Conservation (phyloP, 2,888 invertebrate genomes). For the Oscheius sp. region DNA sequence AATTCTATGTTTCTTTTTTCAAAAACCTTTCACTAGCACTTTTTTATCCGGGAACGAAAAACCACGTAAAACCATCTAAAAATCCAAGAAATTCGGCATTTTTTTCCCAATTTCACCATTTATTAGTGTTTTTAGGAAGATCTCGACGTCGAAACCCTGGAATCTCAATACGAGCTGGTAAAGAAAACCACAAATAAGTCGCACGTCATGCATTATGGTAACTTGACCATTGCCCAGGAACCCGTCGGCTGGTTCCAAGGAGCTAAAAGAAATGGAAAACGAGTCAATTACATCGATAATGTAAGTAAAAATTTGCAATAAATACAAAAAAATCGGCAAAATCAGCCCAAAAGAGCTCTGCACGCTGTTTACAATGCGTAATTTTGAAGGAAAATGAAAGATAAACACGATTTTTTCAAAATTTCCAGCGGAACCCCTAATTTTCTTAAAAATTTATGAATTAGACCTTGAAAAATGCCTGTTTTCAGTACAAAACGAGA, state of each 20-base stretch:
- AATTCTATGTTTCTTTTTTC: too few species aligned
- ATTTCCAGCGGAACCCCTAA: background rate
- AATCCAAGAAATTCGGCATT: too few species aligned
- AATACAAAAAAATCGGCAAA: background rate
- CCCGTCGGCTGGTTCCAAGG: conserved; percentile 74
- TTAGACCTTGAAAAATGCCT: background rate
- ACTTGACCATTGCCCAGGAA: conserved; percentile 72
- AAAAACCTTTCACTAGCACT: too few species aligned
- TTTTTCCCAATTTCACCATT: too few species aligned
- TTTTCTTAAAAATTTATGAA: too few species aligned
- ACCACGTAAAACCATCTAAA: too few species aligned
- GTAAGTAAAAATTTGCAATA: background rate
- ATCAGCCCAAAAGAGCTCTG: too few species aligned
- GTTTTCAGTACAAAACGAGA: conserved; percentile 21
- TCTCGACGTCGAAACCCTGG: conserved; percentile 76
- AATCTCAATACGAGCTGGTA: conserved; percentile 77
- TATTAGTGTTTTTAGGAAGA: conserved; percentile 74
- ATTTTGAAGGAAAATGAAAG: too few species aligned
- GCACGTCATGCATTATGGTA: conserved; percentile 78
- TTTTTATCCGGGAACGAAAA: too few species aligned
- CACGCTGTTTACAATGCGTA: too few species aligned
- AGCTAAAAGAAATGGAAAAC: conserved; percentile 32
- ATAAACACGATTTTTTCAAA: too few species aligned
- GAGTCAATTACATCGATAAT: conserved; percentile 16
- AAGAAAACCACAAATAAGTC: conserved; percentile 78